Conservation (phyloP, 2,888 invertebrate genomes). For the Netelia melanura region DNA sequence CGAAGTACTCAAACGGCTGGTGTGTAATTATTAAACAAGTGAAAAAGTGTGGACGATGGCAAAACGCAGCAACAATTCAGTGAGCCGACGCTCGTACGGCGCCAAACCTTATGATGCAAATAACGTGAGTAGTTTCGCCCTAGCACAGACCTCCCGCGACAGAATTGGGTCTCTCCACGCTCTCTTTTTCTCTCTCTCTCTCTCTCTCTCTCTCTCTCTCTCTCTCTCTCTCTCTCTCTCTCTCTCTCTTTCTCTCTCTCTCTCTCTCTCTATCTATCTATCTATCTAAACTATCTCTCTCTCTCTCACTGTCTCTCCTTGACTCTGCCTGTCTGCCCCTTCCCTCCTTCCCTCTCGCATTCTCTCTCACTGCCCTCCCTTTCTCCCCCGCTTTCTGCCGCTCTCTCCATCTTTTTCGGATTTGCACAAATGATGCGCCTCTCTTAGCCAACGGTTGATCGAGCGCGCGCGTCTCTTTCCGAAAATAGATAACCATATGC, state of each 20-base stretch:
- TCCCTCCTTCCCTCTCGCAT: slow-evolving; percentile 32
- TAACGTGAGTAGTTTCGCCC: slow-evolving; percentile 84
- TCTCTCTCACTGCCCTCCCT: slow-evolving; percentile 6
- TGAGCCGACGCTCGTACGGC: slow-evolving; percentile 81
- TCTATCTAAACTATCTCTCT: too few species aligned
- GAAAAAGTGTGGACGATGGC: slow-evolving; percentile 77
- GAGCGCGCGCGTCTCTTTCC: slow-evolving; percentile 53
- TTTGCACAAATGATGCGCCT: slow-evolving; percentile 30
- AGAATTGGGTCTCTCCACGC: slow-evolving; percentile 46
- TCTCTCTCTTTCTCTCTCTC: slow-evolving; percentile 28
- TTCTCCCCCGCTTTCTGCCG: slow-evolving; percentile 40
- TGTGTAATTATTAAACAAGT: slow-evolving; percentile 71
- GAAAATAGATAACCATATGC: slow-evolving; percentile 60
- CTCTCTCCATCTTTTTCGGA: slow-evolving; percentile 24
- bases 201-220: slow-evolving; percentile 21
- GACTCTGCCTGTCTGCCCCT: slow-evolving; percentile 25
- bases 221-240: slow-evolving; percentile 30
- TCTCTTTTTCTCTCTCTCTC: slow-evolving; percentile 18
- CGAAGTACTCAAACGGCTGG: slow-evolving; percentile 72
- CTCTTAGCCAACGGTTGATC: slow-evolving; percentile 47
- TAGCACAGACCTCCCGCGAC: slow-evolving; percentile 40
- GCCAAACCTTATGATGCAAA: slow-evolving; percentile 85
- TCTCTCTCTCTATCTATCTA: background rate
- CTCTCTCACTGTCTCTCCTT: too few species aligned
- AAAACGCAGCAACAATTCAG: slow-evolving; percentile 82